Base-by-base conservation (phyloP, 2,113 vertebrate species). In the Drymodes brunneopygia region DNA sequence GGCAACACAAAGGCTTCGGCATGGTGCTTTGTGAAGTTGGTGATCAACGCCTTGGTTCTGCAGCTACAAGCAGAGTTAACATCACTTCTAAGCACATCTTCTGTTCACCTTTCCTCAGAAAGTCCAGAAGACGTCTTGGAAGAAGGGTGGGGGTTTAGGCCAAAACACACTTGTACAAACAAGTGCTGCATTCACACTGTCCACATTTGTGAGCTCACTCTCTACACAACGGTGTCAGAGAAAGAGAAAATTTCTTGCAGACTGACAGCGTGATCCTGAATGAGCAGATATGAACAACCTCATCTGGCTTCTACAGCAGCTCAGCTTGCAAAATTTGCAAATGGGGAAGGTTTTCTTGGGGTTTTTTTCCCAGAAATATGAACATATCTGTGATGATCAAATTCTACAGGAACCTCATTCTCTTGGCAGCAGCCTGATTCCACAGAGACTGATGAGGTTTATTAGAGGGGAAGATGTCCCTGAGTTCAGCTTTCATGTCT, bases 1-100 rank as follows among this genome's bases (percentile, higher is more conserved):
- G 97, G 96, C 96, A 95, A 96, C 77, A 96, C 94, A 96, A 96
- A 94, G 79, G 84, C 88, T 96, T 96, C 90, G 86, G 96, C 88
- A 81, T 79, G 81, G 85, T 69, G 83, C 93, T 96, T 92, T 94
- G 86, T 92, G 90, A 95, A 95, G 83, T 42, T 74, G 86, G 81
- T 89, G 94, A 95, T 90, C 80, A 56, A 57, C 10, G 16, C 60
- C 88, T 94, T 73, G 81, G 58, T 73, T 92, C 92, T 82, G 84
- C 90, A 88, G 24, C 88, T 93, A 79, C 81, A 88, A 90, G 82
- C 69, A 57, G 36, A 65, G 78, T 62, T 85, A 60, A 58, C 24
- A 58, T 47, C 40, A 77, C 67, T 87, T 96, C 78, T 58, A 86
- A 89, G 92, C 64, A 77, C 29, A 74, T 81, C 61, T 92, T 71